Evolutionary conservation across 1,140 invertebrate species (phyloP), one percentile per base, ranked within the genome.

Genomic region (Micrasema longulum): DNA sequence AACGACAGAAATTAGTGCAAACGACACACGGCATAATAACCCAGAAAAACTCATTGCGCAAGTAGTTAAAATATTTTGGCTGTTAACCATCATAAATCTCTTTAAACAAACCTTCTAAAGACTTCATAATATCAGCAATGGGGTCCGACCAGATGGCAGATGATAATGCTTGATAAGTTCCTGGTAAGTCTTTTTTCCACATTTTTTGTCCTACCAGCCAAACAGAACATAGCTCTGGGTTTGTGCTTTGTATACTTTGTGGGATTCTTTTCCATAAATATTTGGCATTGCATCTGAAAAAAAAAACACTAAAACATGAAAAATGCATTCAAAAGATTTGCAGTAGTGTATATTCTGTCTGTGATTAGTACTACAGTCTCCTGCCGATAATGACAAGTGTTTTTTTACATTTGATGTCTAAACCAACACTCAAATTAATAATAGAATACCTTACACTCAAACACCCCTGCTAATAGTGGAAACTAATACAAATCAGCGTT

Each of bases 261-360:
- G 95, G 94, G 76, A 96, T 95, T 80, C 95, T 89, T 82, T 96
- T 95, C 95, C 95, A 97, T 75, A 96, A 84, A 84, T 92, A 95
- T 84, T 96, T 97, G 3, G 94, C 94, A 87, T 93, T 93, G 79
- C 92, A 93, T 82, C 94, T 96, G 80, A 67, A 88, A 85, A 71
- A 22, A 45, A 4, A 14, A 20, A 63, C 73, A 60, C 70, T 69
- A 70, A 69, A 57, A 65, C 69, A 36, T 36, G 16, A 1, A 52
- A 14, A 41, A 16, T 50, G 14, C 12, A 50, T 14, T 20, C 5
- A 6, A 7, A 7, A 6, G 6, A 14, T 50, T 20, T 6, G n/a
- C 5, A 6, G 6, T 14, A n/a, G 5, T n/a, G 7, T 50, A 6
- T 50, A 14, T 20, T 5, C 6, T 50, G 14, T 9, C 6, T 14